A percentile compares a stretch with the other conserved stretches of the same genome.
phyloP scores from a whole-genome alignment of 2,888 invertebrate species.

The Spilosoma lubricipeda region DNA sequence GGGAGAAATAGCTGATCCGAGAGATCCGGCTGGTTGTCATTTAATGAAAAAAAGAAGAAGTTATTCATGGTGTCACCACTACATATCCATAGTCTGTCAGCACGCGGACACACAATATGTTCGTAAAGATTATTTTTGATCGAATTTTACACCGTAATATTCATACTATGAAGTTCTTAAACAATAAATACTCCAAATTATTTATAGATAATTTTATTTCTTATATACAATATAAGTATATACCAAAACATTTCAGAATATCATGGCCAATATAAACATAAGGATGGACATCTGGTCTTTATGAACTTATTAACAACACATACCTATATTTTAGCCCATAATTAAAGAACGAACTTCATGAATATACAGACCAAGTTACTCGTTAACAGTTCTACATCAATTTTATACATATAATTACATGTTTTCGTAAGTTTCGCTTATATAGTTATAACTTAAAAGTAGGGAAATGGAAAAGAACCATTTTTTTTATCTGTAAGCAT shows the following conservation, averaged over 20 bases:
- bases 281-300: not conserved
- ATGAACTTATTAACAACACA: not conserved
- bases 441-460: conserved; percentile 34
- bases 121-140: not conserved
- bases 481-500: not conserved
- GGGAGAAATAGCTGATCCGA: too few relatives aligned
- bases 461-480: not conserved
- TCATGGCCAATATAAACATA: conserved; percentile 1
- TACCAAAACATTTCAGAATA: conserved; percentile 32
- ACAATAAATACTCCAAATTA: conserved; percentile 42
- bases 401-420: conserved; percentile 49
- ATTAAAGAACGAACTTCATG: not conserved
- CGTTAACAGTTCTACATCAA: conserved; percentile 22
- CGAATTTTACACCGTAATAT: not conserved
- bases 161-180: not conserved
- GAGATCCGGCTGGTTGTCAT: too few relatives aligned
- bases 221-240: conserved; percentile 42
- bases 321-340: not conserved
- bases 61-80: too few relatives aligned
- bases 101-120: too few relatives aligned
- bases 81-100: too few relatives aligned
- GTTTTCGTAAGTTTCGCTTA: conserved; percentile 35
- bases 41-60: too few relatives aligned
- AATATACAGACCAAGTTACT: conserved; percentile 28
- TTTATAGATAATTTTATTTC: conserved; percentile 50